Evolutionary conservation across 2,113 vertebrate species (phyloP).

Genomic region (Oncorhynchus kisutch): DNA sequence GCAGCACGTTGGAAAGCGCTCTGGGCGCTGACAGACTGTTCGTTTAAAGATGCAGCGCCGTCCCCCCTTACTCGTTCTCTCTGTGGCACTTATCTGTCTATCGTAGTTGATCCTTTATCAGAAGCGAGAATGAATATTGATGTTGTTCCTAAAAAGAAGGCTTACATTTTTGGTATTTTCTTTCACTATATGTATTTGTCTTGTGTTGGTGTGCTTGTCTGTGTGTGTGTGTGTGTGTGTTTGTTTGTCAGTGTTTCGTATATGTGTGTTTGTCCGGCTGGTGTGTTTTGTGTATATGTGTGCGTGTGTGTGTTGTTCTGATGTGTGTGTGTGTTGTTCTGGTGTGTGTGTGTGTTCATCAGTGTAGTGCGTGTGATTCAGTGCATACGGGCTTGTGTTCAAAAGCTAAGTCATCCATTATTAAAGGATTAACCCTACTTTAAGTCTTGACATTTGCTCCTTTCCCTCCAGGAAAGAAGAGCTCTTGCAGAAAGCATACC

Average conservation of each 20-base stretch:
- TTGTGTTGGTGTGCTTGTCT: too few relatives aligned
- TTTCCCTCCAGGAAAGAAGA: constrained; percentile 21
- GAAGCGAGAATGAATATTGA: constrained; percentile 33
- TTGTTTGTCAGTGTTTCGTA: too few relatives aligned
- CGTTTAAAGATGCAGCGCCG: constrained; percentile 20
- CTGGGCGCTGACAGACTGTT: constrained; percentile 9
- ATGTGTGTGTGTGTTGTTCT: too few relatives aligned
- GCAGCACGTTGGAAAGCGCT: constrained; percentile 8
- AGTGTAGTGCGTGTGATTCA: not conserved
- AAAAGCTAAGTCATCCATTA: constrained; percentile 23
- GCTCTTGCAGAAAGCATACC: constrained; percentile 6
- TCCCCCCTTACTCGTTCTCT: constrained; percentile 12
- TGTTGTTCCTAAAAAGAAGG: not conserved
- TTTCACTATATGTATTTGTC: not conserved
- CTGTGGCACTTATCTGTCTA: constrained; percentile 10
- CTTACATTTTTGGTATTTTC: too few relatives aligned
- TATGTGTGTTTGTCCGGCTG: not conserved
- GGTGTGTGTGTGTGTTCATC: too few relatives aligned
- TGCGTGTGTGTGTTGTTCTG: not conserved
- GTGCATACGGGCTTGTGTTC: not conserved
- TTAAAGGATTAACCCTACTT: constrained; percentile 32
- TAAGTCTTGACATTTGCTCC: constrained; percentile 39
- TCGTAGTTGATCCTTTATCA: constrained; percentile 3
- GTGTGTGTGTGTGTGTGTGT: not conserved
- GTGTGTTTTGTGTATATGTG: not conserved